Evolutionary conservation across 2,113 vertebrate genomes (phyloP).

Genomic region (Steatornis caripensis): DNA sequence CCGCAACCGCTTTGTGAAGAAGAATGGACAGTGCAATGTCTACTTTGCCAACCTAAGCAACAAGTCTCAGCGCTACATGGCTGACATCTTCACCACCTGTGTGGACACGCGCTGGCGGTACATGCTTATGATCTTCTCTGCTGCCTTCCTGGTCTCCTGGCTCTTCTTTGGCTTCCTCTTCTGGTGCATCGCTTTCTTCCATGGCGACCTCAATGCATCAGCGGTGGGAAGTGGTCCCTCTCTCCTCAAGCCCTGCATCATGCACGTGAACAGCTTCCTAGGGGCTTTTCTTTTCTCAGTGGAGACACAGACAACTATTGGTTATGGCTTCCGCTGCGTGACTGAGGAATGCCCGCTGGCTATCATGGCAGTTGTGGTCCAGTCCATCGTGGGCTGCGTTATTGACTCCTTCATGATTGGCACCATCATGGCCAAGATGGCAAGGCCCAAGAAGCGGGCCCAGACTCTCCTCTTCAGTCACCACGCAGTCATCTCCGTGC

Average conservation of each 20-base stretch:
- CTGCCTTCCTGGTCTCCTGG: conserved; percentile 91
- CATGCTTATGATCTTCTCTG: conserved; percentile 90
- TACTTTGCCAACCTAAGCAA: conserved; percentile 94
- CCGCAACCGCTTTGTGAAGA: conserved; percentile 96
- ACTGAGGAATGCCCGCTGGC: conserved; percentile 93
- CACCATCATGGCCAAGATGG: conserved; percentile 99
- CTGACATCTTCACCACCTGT: conserved; percentile 96
- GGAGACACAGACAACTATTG: conserved; percentile 97
- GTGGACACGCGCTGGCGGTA: conserved; percentile 96
- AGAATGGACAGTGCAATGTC: conserved; percentile 96
- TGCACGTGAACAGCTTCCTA: conserved; percentile 90
- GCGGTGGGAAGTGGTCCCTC: not conserved
- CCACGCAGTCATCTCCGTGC: conserved; percentile 87
- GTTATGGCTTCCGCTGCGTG: conserved; percentile 94
- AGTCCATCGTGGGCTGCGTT: conserved; percentile 95
- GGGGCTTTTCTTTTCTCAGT: conserved; percentile 95
- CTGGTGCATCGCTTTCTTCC: conserved; percentile 88
- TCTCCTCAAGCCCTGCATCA: conserved; percentile 85
- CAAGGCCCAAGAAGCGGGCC: conserved; percentile 92
- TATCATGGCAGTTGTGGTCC: conserved; percentile 88
- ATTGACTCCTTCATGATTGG: conserved; percentile 99
- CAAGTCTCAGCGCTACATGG: conserved; percentile 91
- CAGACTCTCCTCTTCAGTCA: conserved; percentile 95
- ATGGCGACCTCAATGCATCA: conserved; percentile 84
- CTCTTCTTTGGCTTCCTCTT: conserved; percentile 92